Evolutionary conservation across 2,113 vertebrate species (phyloP).

Genomic region (Panthera tigris): DNA sequence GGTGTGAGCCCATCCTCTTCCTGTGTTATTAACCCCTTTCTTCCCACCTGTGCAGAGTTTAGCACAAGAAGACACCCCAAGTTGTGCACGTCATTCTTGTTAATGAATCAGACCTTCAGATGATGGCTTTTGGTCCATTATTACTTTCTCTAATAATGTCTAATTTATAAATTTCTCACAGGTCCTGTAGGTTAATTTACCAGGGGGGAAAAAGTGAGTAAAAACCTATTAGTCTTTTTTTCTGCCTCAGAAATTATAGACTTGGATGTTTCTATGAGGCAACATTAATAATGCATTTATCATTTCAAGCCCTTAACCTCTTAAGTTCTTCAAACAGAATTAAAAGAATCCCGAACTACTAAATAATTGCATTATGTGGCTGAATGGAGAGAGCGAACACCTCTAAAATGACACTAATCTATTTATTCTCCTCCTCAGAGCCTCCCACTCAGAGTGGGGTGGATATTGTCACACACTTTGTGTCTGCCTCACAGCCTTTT

Average conservation of each 20-base stretch:
- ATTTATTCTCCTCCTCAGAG: constrained; percentile 36
- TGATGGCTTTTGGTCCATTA: constrained; percentile 36
- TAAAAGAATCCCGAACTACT: constrained; percentile 71
- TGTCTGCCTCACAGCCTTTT: neutral
- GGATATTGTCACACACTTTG: neutral
- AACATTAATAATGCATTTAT: constrained; percentile 72
- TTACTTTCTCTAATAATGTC: constrained; percentile 49
- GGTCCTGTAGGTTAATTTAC: constrained; percentile 70
- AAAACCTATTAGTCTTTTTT: constrained; percentile 58
- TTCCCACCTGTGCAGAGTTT: neutral
- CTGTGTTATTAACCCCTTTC: neutral
- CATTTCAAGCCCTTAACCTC: constrained; percentile 71
- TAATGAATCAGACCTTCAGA: constrained; percentile 42
- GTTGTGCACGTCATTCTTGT: neutral
- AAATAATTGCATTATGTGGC: constrained; percentile 63
- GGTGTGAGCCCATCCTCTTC: neutral
- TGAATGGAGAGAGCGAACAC: constrained; percentile 49
- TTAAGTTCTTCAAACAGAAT: constrained; percentile 74
- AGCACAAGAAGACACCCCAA: neutral
- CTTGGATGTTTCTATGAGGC: constrained; percentile 66
- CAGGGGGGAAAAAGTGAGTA: neutral
- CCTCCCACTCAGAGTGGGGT: neutral
- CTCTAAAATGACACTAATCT: constrained; percentile 47
- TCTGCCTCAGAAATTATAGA: constrained; percentile 48
- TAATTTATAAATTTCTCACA: constrained; percentile 67